phyloP scores from a whole-genome alignment of 2,797 vertebrate genomes.

The Coregonus suidteri region DNA sequence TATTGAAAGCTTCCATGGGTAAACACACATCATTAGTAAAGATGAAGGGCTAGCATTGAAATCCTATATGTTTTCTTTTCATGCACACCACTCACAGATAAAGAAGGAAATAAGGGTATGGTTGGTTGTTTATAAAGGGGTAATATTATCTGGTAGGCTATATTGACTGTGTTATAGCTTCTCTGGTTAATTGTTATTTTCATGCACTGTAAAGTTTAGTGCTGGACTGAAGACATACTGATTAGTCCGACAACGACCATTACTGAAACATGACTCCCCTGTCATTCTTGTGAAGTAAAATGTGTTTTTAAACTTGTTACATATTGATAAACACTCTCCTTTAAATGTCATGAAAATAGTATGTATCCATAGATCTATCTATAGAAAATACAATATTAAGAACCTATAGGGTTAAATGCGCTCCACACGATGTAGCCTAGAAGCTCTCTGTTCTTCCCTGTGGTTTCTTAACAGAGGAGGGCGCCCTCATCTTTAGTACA shows the following conservation, averaged over 20 bases:
- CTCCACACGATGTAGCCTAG: background rate
- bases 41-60: background rate
- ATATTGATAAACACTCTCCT: too few relatives aligned
- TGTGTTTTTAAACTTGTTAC: too few relatives aligned
- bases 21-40: background rate
- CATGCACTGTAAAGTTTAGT: too few relatives aligned
- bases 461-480: conserved; percentile 10
- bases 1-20: background rate
- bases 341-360: background rate
- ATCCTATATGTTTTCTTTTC: background rate
- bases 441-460: background rate
- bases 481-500: conserved; percentile 8
- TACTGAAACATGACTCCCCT: too few relatives aligned
- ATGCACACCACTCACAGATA: background rate
- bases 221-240: background rate
- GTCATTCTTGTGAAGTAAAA: too few relatives aligned
- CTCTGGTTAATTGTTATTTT: background rate
- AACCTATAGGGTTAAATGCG: background rate
- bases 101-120: background rate
- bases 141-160: background rate
- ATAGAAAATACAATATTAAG: background rate
- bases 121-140: background rate
- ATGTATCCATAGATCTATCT: background rate
- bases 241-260: background rate
- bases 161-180: background rate